Evolutionary conservation across 1,140 invertebrate species (phyloP).

Genomic region (Saxidomus purpurata): DNA sequence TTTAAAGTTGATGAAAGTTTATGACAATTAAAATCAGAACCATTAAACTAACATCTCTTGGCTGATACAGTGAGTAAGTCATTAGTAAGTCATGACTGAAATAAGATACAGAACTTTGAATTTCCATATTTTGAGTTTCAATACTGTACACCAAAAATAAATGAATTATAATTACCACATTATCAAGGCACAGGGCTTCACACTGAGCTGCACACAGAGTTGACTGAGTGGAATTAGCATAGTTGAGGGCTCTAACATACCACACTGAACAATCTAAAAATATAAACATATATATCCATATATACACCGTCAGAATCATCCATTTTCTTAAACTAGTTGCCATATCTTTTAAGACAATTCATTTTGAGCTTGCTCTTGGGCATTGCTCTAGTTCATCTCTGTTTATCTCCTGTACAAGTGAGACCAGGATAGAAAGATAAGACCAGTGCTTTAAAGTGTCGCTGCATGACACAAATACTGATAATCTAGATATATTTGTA

Average conservation of each 20-base stretch:
- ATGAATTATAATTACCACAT: neutral
- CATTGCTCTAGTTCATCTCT: constrained; percentile 17
- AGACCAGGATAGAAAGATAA: neutral
- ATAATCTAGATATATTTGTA: neutral
- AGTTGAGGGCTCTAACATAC: neutral
- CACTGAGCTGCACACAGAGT: constrained; percentile 31
- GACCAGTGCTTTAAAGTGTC: neutral
- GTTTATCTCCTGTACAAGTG: constrained; percentile 12
- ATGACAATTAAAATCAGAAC: too few relatives aligned
- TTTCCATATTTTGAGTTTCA: too few relatives aligned
- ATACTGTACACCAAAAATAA: neutral
- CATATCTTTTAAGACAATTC: constrained; percentile 43
- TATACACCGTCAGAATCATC: neutral
- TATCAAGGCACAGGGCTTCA: constrained; percentile 34
- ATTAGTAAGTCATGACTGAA: too few relatives aligned
- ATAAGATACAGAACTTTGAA: too few relatives aligned
- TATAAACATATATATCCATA: constrained; percentile 11
- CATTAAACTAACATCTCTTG: too few relatives aligned
- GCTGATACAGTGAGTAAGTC: too few relatives aligned
- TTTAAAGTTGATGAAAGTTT: too few relatives aligned
- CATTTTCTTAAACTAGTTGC: constrained; percentile 43
- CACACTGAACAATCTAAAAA: constrained; percentile 32
- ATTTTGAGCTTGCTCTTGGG: neutral
- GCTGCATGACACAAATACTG: neutral
- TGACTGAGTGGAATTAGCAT: constrained; percentile 5